A percentile compares a stretch with the other conserved stretches of the same genome.
Conservation (phyloP, 2,113 vertebrate species). For the Tauraco erythrolophus region DNA sequence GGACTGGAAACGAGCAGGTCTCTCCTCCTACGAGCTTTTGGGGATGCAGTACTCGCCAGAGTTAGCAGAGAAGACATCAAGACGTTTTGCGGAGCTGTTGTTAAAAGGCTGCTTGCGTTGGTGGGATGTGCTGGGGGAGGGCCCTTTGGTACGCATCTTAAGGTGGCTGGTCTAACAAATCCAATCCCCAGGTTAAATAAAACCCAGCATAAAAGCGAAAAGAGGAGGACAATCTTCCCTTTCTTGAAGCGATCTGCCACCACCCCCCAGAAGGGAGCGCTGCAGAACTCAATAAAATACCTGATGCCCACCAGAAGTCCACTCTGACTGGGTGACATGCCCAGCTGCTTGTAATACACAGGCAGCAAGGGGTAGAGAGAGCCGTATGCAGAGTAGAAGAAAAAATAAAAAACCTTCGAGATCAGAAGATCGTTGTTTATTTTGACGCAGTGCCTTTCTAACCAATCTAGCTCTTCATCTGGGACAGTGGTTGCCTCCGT, state of each 20-base stretch:
- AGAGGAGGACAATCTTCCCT: conserved; percentile 92
- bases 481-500: conserved; percentile 43
- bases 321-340: conserved; percentile 91
- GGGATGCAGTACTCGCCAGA: neutral
- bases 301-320: conserved; percentile 94
- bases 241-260: conserved; percentile 95
- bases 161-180: conserved; percentile 90
- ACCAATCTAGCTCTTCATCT: conserved; percentile 84
- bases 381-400: conserved; percentile 97
- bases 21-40: conserved; percentile 51
- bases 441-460: conserved; percentile 88
- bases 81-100: neutral
- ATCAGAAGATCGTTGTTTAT: conserved; percentile 91
- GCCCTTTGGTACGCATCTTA: conserved; percentile 82
- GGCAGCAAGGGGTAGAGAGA: conserved; percentile 94
- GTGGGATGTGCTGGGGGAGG: conserved; percentile 68
- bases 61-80: neutral
- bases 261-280: conserved; percentile 97
- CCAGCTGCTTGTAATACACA: conserved; percentile 96
- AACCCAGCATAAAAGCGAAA: conserved; percentile 95
- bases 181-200: conserved; percentile 94
- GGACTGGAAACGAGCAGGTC: neutral
- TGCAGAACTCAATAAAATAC: conserved; percentile 99
- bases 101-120: conserved; percentile 69
- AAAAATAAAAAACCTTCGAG: conserved; percentile 98